Percentiles rank a stretch among this genome's conserved stretches.
These are phyloP conservation scores for Neolamprologus devosi DNA, from an alignment of 2,113 vertebrate genomes.

Conservation along the genomic window DNA sequence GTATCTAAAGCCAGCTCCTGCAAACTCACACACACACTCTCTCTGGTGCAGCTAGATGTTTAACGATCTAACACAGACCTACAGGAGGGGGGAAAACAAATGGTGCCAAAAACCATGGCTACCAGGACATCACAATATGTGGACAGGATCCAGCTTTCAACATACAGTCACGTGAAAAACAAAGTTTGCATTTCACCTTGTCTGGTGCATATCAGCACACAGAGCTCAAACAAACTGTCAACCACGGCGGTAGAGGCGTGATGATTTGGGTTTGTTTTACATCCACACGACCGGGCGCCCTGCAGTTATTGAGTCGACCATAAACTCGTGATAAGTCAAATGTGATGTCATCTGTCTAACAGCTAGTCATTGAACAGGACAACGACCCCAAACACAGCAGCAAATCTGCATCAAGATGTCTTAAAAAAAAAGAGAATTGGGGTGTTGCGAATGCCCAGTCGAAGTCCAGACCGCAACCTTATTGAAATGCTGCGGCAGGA, in stretches of 20 bases:
- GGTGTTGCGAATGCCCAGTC: not conserved
- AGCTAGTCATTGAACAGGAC: not conserved
- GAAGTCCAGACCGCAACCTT: not conserved
- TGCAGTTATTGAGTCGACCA: not conserved
- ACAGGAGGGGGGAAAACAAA: not conserved
- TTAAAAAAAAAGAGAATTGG: not conserved
- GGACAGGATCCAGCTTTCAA: not conserved
- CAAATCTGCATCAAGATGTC: not conserved
- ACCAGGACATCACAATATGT: not conserved
- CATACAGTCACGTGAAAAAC: not conserved
- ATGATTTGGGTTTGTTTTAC: not conserved
- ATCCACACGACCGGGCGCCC: not conserved
- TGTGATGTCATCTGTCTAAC: not conserved
- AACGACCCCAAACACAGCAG: not conserved
- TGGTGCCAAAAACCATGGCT: not conserved
- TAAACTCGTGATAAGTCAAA: not conserved
- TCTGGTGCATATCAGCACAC: not conserved
- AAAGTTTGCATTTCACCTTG: not conserved
- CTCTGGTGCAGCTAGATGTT: fast-evolving
- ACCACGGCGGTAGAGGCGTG: not conserved
- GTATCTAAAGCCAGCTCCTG: not conserved
- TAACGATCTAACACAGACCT: not conserved
- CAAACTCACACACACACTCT: not conserved
- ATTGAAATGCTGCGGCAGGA: not conserved
- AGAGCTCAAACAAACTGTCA: not conserved